Evolutionary conservation across 2,888 invertebrate genomes (phyloP).

Genomic region (Rapana venosa): DNA sequence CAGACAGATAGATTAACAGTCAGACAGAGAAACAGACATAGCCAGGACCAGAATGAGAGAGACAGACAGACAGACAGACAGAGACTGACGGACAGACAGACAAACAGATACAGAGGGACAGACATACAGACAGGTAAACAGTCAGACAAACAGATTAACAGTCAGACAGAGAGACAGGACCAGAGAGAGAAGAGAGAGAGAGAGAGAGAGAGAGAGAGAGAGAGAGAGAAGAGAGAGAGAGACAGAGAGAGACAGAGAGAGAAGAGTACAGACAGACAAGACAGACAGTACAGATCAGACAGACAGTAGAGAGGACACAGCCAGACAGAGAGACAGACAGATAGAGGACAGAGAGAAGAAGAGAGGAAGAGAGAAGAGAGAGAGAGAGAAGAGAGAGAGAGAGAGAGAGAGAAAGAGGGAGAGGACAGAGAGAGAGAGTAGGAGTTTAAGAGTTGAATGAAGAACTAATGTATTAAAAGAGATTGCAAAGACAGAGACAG

Average conservation of each 20-base stretch:
- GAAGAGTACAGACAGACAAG: background rate
- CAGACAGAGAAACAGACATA: too few species aligned
- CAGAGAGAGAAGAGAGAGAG: background rate
- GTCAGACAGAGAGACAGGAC: too few species aligned
- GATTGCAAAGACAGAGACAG: background rate
- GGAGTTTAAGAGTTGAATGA: too few species aligned
- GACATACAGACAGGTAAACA: too few species aligned
- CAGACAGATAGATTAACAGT: too few species aligned
- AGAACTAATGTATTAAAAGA: too few species aligned
- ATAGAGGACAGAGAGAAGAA: background rate
- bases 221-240: background rate
- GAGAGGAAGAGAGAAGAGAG: background rate
- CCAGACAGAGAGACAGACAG: background rate
- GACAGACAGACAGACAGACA: too few species aligned
- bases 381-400: background rate
- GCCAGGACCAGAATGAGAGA: too few species aligned
- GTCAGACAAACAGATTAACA: too few species aligned
- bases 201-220: background rate
- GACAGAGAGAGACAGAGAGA: background rate
- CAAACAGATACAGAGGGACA: too few species aligned
- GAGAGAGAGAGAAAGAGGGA: background rate
- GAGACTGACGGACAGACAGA: too few species aligned
- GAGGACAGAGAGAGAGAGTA: constrained; percentile 27
- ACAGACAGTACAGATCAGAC: too few species aligned
- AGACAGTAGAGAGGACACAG: background rate